phyloP scores from a whole-genome alignment of 1,140 invertebrate species.

The Heliothis subflexa region DNA sequence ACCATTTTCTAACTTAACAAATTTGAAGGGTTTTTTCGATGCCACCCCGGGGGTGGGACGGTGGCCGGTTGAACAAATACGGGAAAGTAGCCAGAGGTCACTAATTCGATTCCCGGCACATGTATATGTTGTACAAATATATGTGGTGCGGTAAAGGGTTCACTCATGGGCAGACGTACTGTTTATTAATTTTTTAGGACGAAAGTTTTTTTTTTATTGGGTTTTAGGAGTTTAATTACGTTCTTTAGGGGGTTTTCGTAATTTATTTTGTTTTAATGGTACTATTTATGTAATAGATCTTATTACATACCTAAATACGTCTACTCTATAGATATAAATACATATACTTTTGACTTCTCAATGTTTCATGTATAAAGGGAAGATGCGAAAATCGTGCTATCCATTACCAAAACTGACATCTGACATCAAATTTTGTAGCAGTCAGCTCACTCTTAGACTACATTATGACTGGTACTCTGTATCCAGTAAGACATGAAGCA shows the following conservation, averaged over 20 bases:
- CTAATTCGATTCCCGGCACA: slow-evolving; percentile 63
- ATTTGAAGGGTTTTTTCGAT: slow-evolving; percentile 56
- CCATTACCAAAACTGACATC: no score
- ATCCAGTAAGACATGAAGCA: no score
- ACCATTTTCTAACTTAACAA: slow-evolving; percentile 41
- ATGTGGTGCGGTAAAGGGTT: slow-evolving; percentile 27
- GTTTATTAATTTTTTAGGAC: slow-evolving; percentile 37
- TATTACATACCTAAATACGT: no score
- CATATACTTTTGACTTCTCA: no score
- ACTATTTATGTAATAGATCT: no score
- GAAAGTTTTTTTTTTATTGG: slow-evolving; percentile 25
- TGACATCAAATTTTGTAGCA: no score
- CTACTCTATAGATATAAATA: no score
- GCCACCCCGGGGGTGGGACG: slow-evolving; percentile 42
- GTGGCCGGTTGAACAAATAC: slow-evolving; percentile 68
- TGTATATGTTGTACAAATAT: slow-evolving; percentile 49
- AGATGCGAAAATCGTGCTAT: no score
- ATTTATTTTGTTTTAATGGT: background rate
- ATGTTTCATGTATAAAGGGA: no score
- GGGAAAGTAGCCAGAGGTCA: slow-evolving; percentile 61
- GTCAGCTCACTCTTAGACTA: no score
- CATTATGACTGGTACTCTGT: no score
- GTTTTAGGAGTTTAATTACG: background rate
- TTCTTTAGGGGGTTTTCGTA: background rate
- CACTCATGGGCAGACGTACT: background rate